Evolutionary conservation across 1,140 invertebrate species (phyloP), one percentile per base, ranked within the genome.

Genomic region (Elysia chlorotica): DNA sequence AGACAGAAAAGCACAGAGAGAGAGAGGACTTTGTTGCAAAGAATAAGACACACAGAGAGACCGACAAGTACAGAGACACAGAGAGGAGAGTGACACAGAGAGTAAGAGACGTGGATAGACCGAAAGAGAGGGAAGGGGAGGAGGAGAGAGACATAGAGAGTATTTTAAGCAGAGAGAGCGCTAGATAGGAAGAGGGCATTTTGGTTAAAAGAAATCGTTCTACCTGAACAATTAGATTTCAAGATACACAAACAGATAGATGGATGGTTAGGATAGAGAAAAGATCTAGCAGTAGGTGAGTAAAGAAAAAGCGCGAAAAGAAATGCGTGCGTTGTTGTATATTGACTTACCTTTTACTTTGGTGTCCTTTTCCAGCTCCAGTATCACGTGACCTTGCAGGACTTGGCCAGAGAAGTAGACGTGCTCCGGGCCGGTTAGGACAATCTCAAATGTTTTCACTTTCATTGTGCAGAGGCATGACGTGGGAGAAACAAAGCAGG

Each of bases 381-480:
- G 72, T 21, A 72, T 76, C 6, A 83, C 80, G 38, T 78, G 67
- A 56, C 81, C 81, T 23, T 78, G 76, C 0, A 83, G 30, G n/a
- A 65, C 69, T 61, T 81, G 76, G 1, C 80, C 81, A 2, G 80
- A 70, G 37, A 72, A 75, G 36, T 81, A 83, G 2, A 83, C 78
- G 5, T 61, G 74, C 0, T 75, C 57, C 0, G 69, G 67, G 57
- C 76, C 74, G 57, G 73, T 77, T 2, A 81, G 66, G 2, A 73
- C 67, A 25, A 82, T 74, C 23, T 76, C 69, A 74, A 82, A 78
- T 23, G 68, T 65, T 19, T 72, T 79, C 25, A 80, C 61, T 65
- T 79, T 82, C 65, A 79, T 78, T n/a, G n/a, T n/a, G n/a, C n/a
- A n/a, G n/a, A n/a, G n/a, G n/a, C n/a, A n/a, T n/a, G n/a, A n/a